These are phyloP conservation scores for Epizoanthus scotinus DNA, from an alignment of 92 coral and sea anemone species.

Conservation along the genomic window DNA sequence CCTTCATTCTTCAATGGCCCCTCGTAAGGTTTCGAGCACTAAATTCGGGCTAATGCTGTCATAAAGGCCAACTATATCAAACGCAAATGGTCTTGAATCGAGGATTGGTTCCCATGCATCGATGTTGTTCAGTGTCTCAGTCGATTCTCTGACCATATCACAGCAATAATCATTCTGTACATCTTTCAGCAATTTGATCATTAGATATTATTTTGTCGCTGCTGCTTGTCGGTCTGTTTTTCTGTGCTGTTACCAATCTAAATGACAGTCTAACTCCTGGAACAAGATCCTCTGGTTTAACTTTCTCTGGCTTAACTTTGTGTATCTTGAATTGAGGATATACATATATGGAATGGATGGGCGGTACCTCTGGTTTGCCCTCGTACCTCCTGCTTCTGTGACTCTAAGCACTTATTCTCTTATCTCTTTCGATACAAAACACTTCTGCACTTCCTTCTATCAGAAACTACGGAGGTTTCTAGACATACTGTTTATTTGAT, in stretches of 20 bases:
- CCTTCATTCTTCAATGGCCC: too few species aligned
- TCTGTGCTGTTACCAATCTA: conserved; percentile 1
- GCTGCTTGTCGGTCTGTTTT: background rate
- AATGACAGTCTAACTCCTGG: background rate
- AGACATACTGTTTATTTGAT: background rate
- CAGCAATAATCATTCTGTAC: conserved; percentile 2
- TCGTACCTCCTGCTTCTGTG: conserved; percentile 12
- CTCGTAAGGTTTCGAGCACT: background rate
- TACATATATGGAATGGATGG: background rate
- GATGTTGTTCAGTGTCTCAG: conserved; percentile 4
- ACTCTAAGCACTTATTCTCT: conserved; percentile 3
- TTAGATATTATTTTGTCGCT: conserved; percentile 13
- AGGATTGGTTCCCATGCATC: conserved; percentile 12
- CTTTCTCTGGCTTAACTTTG: conserved; percentile 17
- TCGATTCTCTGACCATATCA: conserved; percentile 16
- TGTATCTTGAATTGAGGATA: conserved; percentile 8
- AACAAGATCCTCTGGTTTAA: background rate
- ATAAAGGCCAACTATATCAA: background rate
- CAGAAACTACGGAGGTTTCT: background rate
- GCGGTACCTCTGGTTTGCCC: conserved; percentile 5
- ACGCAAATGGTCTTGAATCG: conserved; percentile 6
- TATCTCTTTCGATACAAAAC: background rate
- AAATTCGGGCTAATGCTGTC: conserved; percentile 22
- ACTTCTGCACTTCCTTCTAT: background rate
- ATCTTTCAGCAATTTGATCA: conserved; percentile 3